Conservation (phyloP, 2,113 vertebrate genomes). For the Thermophis baileyi region DNA sequence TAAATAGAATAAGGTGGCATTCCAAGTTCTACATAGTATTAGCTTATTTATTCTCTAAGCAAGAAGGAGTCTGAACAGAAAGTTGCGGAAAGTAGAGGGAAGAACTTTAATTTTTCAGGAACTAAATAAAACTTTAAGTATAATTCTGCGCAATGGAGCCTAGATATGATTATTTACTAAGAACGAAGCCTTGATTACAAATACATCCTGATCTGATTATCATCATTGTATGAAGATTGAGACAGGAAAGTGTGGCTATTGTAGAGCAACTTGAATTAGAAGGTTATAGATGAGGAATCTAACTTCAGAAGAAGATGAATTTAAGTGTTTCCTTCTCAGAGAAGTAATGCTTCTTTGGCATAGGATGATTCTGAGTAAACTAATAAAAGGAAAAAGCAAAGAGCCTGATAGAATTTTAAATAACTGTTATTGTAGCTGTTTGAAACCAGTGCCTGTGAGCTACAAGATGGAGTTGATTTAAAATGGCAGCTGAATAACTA, state of each 20-base stretch:
- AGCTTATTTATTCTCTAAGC: neutral
- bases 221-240: neutral
- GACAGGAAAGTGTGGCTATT: neutral
- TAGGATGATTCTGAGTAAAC: neutral
- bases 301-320: neutral
- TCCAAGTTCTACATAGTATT: neutral
- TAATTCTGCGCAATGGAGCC: neutral
- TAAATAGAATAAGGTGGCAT: neutral
- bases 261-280: neutral
- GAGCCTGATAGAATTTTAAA: neutral
- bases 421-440: neutral
- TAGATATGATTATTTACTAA: neutral
- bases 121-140: neutral
- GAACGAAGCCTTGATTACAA: neutral
- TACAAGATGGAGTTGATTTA: neutral
- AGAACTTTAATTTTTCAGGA: neutral
- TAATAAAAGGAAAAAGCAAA: neutral
- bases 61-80: neutral
- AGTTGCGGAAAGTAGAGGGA: neutral
- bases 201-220: neutral
- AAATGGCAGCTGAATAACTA: neutral
- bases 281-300: neutral
- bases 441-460: neutral
- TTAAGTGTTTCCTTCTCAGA: neutral
- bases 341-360: neutral